Percentiles rank a stretch among this genome's conserved stretches.
Conservation (phyloP, 1,140 invertebrate genomes). For the Drosophila erecta region DNA sequence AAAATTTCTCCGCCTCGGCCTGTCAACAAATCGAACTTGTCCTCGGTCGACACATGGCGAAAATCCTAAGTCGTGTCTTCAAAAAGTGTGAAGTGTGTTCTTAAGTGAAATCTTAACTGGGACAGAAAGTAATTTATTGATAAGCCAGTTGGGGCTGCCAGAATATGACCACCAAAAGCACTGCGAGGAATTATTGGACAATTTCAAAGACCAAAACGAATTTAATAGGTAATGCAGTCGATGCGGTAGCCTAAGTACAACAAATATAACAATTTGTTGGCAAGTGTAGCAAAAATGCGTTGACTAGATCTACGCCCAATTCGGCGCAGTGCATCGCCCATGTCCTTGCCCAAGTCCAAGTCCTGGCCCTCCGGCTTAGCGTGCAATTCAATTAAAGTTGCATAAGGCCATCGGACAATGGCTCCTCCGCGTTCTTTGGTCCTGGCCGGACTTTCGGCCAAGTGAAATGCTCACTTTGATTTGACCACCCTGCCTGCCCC, state of each 20-base stretch:
- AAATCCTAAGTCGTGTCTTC: constrained; percentile 11
- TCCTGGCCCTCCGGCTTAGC: constrained; percentile 54
- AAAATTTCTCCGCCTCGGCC: constrained; percentile 49
- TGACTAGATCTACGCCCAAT: too few species aligned
- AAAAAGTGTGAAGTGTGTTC: neutral
- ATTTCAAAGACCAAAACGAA: neutral
- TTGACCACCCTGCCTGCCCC: constrained; percentile 2
- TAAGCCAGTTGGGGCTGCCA: neutral
- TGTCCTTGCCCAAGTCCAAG: constrained; percentile 9
- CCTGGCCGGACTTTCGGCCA: constrained; percentile 21
- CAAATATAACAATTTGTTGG: too few species aligned
- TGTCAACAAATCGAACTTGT: constrained; percentile 48
- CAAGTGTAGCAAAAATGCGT: too few species aligned
- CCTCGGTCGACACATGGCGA: constrained; percentile 23
- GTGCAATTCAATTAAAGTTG: constrained; percentile 81
- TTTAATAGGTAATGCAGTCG: neutral
- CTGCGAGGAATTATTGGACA: neutral
- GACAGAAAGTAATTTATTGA: constrained; percentile 24
- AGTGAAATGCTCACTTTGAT: constrained; percentile 50
- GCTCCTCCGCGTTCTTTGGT: constrained; percentile 22
- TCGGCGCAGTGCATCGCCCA: constrained; percentile 10
- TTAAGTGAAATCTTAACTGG: neutral
- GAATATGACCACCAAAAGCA: neutral
- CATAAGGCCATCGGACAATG: constrained; percentile 70
- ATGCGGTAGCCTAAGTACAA: too few species aligned